Evolutionary conservation across 2,888 invertebrate genomes (phyloP).

Genomic region (Entomobrya multifasciata): DNA sequence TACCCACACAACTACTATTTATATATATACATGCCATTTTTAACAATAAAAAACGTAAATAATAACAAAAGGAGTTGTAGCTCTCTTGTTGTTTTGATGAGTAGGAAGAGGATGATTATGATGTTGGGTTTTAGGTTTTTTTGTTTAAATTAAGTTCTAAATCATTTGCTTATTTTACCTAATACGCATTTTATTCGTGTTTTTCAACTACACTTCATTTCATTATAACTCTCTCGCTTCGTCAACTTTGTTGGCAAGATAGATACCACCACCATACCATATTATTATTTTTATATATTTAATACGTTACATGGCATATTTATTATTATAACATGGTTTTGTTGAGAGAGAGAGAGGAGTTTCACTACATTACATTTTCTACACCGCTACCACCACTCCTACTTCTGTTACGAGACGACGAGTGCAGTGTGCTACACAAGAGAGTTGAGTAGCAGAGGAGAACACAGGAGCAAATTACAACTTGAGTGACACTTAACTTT

Average conservation of each 20-base stretch:
- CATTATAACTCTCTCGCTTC: constrained; percentile 46
- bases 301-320: background rate
- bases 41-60: background rate
- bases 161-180: constrained; percentile 53
- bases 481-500: constrained; percentile 75
- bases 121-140: constrained; percentile 44
- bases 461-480: constrained; percentile 75
- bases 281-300: no score
- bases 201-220: constrained; percentile 42
- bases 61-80: background rate
- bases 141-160: constrained; percentile 52
- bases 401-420: constrained; percentile 36
- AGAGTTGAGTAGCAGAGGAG: constrained; percentile 62
- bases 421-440: constrained; percentile 32
- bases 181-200: constrained; percentile 23
- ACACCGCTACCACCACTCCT: constrained; percentile 3
- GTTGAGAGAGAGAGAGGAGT: constrained; percentile 17
- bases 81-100: constrained; percentile 7
- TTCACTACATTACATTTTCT: constrained; percentile 49
- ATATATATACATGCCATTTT: background rate
- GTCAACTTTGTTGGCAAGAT: constrained; percentile 32
- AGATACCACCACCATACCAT: background rate
- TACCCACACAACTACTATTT: constrained; percentile 11
- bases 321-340: constrained; percentile 8
- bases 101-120: constrained; percentile 2